Base-by-base conservation (phyloP, 2,888 invertebrate species). In the Eudemis profundana region DNA sequence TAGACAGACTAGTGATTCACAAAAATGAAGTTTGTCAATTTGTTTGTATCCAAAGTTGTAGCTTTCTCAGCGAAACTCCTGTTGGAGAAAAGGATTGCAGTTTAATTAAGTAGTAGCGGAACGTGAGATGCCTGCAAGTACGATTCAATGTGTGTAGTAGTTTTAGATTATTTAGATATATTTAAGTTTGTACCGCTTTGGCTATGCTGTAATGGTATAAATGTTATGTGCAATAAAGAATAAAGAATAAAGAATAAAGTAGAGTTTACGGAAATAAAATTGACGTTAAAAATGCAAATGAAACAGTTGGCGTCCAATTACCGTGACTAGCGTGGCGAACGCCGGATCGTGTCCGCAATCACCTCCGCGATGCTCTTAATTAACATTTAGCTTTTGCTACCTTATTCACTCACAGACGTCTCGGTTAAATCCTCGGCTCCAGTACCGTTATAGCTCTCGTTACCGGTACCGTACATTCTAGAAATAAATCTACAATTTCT, bases 371-470 rank as follows among this genome's bases (percentile, higher is more conserved):
- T 87, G 86, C 76, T 84, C 83, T 88, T 88, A 90, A 90, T 90
- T 90, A 90, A 87, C 84, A 84, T 89, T 86, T 81, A 84, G 78
- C 80, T 84, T 79, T 79, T 78, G 85, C 87, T 87, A 85, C 86
- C 81, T 86, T 86, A 84, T 85, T 82, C 74, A 72, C 70, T 69
- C 71, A 72, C 60, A 64, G 71, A 74, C 70, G 71, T 71, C 70
- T 76, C 78, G 76, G 75, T 82, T 81, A 78, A 82, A 80, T 80
- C 79, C 80, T 76, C 74, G 77, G 79, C 78, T 73, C 67, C 63
- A 70, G 78, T 84, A 82, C 90, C 89, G 90, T 90, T 90, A 87
- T 76, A 75, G 80, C 70, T 77, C 84, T 85, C 83, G 83, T 85
- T 86, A 85, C 81, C 74, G 72, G 75, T 75, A 75, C 77, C 73